These are phyloP conservation scores for Chelonoidis abingdonii DNA, from an alignment of 2,113 vertebrate genomes.

Conservation along the genomic window DNA sequence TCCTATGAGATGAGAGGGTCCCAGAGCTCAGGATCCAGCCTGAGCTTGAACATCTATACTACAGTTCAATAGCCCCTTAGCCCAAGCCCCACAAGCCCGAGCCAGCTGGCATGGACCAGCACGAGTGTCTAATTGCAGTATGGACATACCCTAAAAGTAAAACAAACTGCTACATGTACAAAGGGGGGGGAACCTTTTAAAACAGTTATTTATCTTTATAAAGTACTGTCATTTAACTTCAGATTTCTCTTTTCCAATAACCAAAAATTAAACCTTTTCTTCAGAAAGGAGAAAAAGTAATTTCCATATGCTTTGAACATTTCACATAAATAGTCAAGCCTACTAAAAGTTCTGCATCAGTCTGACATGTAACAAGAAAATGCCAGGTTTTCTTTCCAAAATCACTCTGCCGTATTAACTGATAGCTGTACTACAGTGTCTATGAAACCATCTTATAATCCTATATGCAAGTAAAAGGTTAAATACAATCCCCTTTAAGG, in stretches of 20 bases:
- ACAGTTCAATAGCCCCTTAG: too few relatives aligned
- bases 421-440: background rate
- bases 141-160: background rate
- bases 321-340: background rate
- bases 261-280: background rate
- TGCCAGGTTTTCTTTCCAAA: background rate
- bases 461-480: background rate
- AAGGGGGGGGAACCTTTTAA: background rate
- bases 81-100: too few relatives aligned
- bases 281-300: background rate
- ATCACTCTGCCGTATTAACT: background rate
- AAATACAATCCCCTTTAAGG: background rate
- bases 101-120: too few relatives aligned
- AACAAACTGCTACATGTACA: background rate
- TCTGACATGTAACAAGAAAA: background rate
- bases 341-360: background rate
- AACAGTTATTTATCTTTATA: background rate
- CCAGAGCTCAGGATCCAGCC: background rate
- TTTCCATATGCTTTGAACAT: background rate
- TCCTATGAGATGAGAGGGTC: background rate
- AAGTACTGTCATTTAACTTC: background rate
- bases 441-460: background rate
- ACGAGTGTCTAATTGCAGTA: too few relatives aligned
- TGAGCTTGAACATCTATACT: too few relatives aligned
- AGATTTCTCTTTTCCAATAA: background rate